These are phyloP conservation scores for Trichogramma pretiosum DNA, from an alignment of 1,140 invertebrate genomes.

Conservation along the genomic window DNA sequence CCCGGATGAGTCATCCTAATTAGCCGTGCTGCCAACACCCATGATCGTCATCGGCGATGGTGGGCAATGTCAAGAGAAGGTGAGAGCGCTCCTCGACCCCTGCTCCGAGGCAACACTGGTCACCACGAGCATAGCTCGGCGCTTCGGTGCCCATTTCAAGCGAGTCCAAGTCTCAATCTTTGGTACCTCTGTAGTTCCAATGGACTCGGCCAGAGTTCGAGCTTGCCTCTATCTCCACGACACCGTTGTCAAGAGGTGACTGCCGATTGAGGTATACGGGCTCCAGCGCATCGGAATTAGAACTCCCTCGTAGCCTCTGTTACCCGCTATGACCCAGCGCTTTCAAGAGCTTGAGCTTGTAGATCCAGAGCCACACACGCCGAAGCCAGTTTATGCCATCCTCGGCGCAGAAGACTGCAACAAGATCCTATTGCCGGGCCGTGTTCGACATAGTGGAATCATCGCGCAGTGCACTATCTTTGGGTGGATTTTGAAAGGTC, in stretches of 20 bases:
- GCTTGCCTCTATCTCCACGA: not conserved
- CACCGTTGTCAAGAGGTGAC: not conserved
- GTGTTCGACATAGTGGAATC: not conserved
- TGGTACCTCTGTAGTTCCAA: not conserved
- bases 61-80: not conserved
- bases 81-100: not conserved
- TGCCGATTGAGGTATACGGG: not conserved
- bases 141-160: not conserved
- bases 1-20: not conserved
- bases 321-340: not conserved
- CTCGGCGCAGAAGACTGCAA: not conserved
- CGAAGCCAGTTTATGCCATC: not conserved
- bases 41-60: not conserved
- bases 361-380: not conserved
- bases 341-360: not conserved
- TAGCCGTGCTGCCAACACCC: not conserved
- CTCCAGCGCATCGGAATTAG: not conserved
- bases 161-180: not conserved
- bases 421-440: not conserved
- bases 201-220: not conserved
- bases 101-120: not conserved
- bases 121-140: not conserved
- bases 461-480: not conserved
- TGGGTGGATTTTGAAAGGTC: not conserved
- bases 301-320: not conserved